Conservation (phyloP, 2,888 invertebrate species). For the Apamea epomidion region DNA sequence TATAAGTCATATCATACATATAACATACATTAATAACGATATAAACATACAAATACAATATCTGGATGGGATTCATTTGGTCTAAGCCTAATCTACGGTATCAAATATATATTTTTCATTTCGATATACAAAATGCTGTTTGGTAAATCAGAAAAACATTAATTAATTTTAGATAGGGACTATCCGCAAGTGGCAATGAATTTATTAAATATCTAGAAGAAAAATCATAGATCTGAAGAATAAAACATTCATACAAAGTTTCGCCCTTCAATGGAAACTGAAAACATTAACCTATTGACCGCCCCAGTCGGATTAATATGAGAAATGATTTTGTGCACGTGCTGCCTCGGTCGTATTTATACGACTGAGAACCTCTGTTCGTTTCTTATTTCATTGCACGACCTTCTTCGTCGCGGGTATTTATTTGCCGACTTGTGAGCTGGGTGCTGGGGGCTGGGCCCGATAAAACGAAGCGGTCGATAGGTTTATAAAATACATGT, state of each 20-base stretch:
- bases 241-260: background rate
- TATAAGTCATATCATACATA: conserved; percentile 42
- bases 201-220: background rate
- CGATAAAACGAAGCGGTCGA: background rate
- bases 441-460: no score
- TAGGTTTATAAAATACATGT: no score
- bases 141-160: background rate
- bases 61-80: conserved; percentile 80
- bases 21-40: conserved; percentile 45
- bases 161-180: background rate
- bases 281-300: background rate
- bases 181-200: background rate
- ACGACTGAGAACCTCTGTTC: no score
- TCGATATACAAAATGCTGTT: conserved; percentile 50
- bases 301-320: background rate
- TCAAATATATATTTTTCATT: conserved; percentile 75
- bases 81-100: conserved; percentile 83
- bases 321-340: background rate
- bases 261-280: background rate
- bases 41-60: conserved; percentile 67
- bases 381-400: background rate
- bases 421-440: no score
- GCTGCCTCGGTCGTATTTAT: no score
- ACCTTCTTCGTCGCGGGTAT: no score
- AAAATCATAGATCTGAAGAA: background rate